phyloP scores from a whole-genome alignment of 1,140 invertebrate genomes.

The Maniola jurtina region DNA sequence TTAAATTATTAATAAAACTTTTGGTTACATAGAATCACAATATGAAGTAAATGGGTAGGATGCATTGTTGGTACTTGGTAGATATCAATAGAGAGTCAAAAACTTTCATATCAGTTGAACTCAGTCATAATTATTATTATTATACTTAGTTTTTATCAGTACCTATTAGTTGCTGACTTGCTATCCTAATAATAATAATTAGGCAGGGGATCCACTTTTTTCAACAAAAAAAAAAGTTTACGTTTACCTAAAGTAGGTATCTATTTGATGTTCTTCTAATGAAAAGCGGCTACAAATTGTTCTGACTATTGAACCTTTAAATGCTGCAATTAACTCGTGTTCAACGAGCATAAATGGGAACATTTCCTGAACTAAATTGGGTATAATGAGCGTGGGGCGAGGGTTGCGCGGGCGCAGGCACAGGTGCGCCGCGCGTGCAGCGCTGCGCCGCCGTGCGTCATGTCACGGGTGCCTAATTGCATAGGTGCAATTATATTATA shows the following conservation, averaged over 20 bases:
- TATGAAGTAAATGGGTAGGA: neutral
- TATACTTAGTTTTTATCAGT: too few relatives aligned
- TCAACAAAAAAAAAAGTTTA: too few relatives aligned
- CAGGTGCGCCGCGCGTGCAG: conserved; percentile 67
- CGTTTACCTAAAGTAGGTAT: neutral
- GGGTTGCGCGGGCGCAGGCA: conserved; percentile 48
- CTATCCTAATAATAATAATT: too few relatives aligned
- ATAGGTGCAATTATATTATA: conserved; percentile 39
- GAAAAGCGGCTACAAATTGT: conserved; percentile 34
- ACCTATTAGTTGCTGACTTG: too few relatives aligned
- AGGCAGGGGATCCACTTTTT: too few relatives aligned
- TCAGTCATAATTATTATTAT: too few relatives aligned
- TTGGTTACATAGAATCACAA: too few relatives aligned
- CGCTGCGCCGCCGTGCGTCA: conserved; percentile 17
- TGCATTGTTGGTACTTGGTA: too few relatives aligned
- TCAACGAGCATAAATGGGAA: conserved; percentile 64
- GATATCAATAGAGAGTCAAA: neutral
- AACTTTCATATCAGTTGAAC: too few relatives aligned
- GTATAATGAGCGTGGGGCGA: conserved; percentile 60
- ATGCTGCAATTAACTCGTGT: conserved; percentile 55
- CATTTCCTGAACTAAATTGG: conserved; percentile 67
- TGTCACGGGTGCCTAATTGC: conserved; percentile 46
- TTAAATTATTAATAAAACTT: too few relatives aligned
- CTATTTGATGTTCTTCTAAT: conserved; percentile 23
- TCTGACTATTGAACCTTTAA: conserved; percentile 47